Evolutionary conservation across 2,888 invertebrate genomes (phyloP).

Genomic region (Microctonus aethiopoides): DNA sequence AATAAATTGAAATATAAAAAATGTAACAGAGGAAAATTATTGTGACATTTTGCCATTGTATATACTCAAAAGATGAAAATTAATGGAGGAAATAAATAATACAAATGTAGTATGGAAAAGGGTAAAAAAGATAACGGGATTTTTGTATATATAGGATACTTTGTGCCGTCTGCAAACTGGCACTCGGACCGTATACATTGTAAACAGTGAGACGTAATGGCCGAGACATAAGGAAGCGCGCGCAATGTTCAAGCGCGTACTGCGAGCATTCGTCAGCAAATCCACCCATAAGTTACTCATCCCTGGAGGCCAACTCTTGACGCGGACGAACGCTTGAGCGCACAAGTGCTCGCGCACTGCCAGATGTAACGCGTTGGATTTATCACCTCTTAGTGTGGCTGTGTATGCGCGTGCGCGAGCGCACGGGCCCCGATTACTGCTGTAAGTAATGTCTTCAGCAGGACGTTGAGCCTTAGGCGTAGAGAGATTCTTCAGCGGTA

Average conservation of each 20-base stretch:
- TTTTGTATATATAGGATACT: not conserved
- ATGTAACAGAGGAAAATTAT: not conserved
- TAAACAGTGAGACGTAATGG: constrained; percentile 38
- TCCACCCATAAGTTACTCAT: constrained; percentile 52
- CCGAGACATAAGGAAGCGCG: constrained; percentile 41
- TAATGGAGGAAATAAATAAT: not conserved
- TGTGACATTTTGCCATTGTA: not conserved
- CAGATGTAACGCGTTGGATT: constrained; percentile 56
- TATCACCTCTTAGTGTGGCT: constrained; percentile 51
- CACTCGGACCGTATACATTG: constrained; percentile 27
- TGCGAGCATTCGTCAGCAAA: constrained; percentile 47
- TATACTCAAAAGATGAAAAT: not conserved
- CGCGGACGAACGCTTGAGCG: constrained; percentile 31
- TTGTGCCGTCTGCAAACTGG: constrained; percentile 22
- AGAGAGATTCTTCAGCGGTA: constrained; percentile 20
- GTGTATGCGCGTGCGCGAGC: constrained; percentile 32
- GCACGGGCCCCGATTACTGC: constrained; percentile 47
- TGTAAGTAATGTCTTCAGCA: constrained; percentile 58
- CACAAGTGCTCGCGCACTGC: constrained; percentile 44
- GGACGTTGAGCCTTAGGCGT: constrained; percentile 46
- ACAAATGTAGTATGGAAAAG: constrained; percentile 9
- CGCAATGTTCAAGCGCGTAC: constrained; percentile 16
- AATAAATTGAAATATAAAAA: not conserved
- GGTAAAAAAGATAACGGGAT: constrained; percentile 5
- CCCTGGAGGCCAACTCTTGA: constrained; percentile 28